Conservation (phyloP, 1,140 invertebrate genomes). For the Bradysia coprophila region DNA sequence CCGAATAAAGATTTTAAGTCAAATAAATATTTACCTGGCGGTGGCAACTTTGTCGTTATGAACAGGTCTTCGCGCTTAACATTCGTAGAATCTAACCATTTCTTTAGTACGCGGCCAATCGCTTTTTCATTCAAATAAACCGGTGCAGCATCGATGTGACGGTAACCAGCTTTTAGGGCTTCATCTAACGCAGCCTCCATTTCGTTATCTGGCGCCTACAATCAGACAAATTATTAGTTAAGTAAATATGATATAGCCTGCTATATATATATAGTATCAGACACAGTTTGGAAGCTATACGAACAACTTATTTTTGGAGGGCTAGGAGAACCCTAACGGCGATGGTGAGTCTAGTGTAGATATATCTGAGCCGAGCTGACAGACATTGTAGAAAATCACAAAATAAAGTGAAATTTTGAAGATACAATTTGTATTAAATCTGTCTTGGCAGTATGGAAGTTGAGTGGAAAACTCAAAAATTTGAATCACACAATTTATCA, state of each 20-base stretch:
- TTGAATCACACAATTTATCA: too few relatives aligned
- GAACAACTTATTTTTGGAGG: too few relatives aligned
- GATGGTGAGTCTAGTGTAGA: too few relatives aligned
- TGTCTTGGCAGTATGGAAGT: too few relatives aligned
- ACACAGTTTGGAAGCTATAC: too few relatives aligned
- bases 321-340: too few relatives aligned
- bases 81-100: constrained; percentile 49
- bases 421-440: too few relatives aligned
- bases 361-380: too few relatives aligned
- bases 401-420: too few relatives aligned
- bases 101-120: constrained; percentile 54
- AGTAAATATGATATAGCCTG: neutral
- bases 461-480: too few relatives aligned
- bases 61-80: constrained; percentile 61
- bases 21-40: constrained; percentile 15
- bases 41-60: constrained; percentile 57
- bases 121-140: constrained; percentile 65
- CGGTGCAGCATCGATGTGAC: constrained; percentile 66
- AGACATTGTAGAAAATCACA: too few relatives aligned
- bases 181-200: constrained; percentile 43
- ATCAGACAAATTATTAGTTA: constrained; percentile 8
- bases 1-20: too few relatives aligned
- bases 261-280: constrained; percentile 3
- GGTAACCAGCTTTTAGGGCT: constrained; percentile 32
- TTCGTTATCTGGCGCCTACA: constrained; percentile 45